Conservation (phyloP, 2,888 invertebrate genomes). For the Ichneumon xanthorius region DNA sequence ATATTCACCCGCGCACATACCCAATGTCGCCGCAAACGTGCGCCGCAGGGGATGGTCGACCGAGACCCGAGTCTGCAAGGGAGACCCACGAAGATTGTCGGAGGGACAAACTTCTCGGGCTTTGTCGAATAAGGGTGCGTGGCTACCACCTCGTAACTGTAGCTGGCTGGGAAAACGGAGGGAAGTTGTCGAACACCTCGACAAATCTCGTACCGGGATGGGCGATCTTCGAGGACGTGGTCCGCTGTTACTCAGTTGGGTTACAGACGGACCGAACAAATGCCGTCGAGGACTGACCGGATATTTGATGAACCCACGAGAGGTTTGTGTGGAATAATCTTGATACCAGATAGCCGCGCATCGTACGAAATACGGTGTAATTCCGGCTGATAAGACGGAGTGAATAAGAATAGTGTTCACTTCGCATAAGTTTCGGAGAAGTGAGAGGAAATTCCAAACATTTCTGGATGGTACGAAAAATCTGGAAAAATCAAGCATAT, state of each 20-base stretch:
- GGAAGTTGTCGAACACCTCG: constrained; percentile 22
- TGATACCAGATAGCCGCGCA: not conserved
- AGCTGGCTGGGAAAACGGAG: not conserved
- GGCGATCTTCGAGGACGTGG: not conserved
- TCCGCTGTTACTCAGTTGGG: not conserved
- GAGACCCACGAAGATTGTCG: constrained; percentile 38
- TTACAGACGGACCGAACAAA: not conserved
- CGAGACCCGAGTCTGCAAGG: not conserved
- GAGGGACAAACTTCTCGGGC: constrained; percentile 39
- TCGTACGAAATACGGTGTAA: too few species aligned
- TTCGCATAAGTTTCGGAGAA: too few species aligned
- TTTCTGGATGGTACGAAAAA: too few species aligned
- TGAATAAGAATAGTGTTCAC: too few species aligned
- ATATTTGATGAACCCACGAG: constrained; percentile 8
- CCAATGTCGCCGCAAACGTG: constrained; percentile 35
- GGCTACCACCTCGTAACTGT: constrained; percentile 3
- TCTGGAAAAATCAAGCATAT: too few species aligned
- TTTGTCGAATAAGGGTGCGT: constrained; percentile 25
- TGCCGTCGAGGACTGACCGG: not conserved
- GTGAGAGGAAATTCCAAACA: too few species aligned
- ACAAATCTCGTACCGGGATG: constrained; percentile 26
- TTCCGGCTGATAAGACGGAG: too few species aligned
- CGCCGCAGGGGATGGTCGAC: constrained; percentile 42
- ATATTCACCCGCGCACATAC: constrained; percentile 31
- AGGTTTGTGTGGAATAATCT: not conserved